Evolutionary conservation across 2,888 invertebrate genomes (phyloP).

Genomic region (Ophion ventricosus): DNA sequence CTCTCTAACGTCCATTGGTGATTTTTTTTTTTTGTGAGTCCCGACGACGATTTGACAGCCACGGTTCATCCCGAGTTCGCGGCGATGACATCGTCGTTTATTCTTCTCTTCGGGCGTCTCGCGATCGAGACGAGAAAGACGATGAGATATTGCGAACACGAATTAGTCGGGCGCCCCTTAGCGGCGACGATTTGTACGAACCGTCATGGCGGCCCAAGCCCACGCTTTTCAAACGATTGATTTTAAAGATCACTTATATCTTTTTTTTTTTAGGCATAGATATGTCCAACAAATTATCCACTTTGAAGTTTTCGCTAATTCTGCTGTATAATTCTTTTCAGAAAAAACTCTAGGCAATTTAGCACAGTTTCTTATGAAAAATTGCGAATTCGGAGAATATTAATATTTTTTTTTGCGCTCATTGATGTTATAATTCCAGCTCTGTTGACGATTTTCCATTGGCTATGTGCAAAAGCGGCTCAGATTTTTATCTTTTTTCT

Average conservation of each 20-base stretch:
- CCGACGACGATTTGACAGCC: slow-evolving; percentile 49
- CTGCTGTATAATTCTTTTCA: too few species aligned
- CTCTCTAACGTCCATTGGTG: neutral
- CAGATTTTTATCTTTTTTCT: neutral
- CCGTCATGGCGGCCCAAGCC: neutral
- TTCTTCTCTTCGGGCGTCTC: neutral
- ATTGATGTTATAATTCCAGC: neutral
- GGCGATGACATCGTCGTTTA: slow-evolving; percentile 29
- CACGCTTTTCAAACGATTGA: neutral
- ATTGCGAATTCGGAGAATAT: neutral
- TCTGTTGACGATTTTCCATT: too few species aligned
- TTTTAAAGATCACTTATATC: too few species aligned
- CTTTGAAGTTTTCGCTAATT: too few species aligned
- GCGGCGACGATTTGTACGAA: slow-evolving; percentile 24
- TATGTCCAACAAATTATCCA: too few species aligned
- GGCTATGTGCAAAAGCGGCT: too few species aligned
- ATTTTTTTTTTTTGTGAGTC: slow-evolving; percentile 8
- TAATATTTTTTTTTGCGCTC: too few species aligned
- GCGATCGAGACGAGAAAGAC: neutral
- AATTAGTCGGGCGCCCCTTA: slow-evolving; percentile 10
- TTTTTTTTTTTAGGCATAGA: too few species aligned
- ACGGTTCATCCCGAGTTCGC: slow-evolving; percentile 42
- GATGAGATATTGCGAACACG: neutral
- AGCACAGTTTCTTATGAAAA: neutral
- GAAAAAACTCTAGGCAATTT: too few species aligned